Evolutionary conservation across 2,888 invertebrate genomes (phyloP).

Genomic region (Ethmia dodecea): DNA sequence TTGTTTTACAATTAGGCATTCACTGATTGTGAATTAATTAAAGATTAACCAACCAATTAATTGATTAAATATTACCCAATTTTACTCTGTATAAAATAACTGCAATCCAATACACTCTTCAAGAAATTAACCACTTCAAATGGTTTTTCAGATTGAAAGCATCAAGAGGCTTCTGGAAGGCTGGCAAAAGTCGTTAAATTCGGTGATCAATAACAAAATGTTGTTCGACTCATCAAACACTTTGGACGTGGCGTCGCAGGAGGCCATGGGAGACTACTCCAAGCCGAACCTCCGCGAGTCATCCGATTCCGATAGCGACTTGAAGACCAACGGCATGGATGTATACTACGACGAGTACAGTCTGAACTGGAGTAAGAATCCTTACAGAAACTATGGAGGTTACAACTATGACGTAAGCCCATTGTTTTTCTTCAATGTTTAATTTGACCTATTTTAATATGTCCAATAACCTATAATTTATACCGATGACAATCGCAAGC

Average conservation of each 20-base stretch:
- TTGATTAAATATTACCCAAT: too few species aligned
- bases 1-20: too few species aligned
- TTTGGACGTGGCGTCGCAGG: conserved; percentile 47
- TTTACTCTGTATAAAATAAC: too few species aligned
- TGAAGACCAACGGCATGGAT: conserved; percentile 31
- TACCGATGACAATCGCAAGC: too few species aligned
- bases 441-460: too few species aligned
- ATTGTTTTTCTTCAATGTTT: too few species aligned
- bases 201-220: conserved; percentile 51
- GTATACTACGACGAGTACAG: conserved; percentile 43
- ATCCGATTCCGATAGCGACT: conserved; percentile 48
- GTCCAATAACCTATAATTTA: too few species aligned
- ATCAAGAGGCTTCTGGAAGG: conserved; percentile 56
- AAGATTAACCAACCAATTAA: too few species aligned
- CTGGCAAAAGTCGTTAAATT: conserved; percentile 58
- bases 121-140: conserved; percentile 1
- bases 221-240: conserved; percentile 41
- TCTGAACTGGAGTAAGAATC: conserved; percentile 40
- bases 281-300: conserved; percentile 40
- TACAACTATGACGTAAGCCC: conserved; percentile 37
- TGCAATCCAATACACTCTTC: conserved; percentile 5
- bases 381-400: conserved; percentile 31
- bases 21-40: too few species aligned
- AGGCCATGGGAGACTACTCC: conserved; percentile 58
- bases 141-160: conserved; percentile 47